Evolutionary conservation across 2,888 invertebrate genomes (phyloP).

Genomic region (Gisinianus flammeolus): DNA sequence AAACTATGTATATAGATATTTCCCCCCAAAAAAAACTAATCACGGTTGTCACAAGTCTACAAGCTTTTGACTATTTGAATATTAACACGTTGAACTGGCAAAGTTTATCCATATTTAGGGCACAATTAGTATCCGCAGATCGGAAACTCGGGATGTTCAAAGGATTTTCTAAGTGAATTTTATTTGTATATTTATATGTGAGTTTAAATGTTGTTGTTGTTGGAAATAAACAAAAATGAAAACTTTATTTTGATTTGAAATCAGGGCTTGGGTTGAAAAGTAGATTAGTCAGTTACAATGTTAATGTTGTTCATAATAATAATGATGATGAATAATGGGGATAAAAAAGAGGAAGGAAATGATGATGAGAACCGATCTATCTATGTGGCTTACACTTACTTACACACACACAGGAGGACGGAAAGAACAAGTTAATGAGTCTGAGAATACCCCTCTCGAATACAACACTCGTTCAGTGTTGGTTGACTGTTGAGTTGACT

Average conservation of each 20-base stretch:
- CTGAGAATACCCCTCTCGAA: conserved; percentile 37
- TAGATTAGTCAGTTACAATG: conserved; percentile 35
- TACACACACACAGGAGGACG: background rate
- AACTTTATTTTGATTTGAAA: background rate
- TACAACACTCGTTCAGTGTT: background rate
- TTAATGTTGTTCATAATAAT: background rate
- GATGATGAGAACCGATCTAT: conserved; percentile 12
- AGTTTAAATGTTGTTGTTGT: background rate
- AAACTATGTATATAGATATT: too few species aligned
- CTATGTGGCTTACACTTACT: too few species aligned
- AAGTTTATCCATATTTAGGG: too few species aligned
- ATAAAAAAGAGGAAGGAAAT: conserved; percentile 24
- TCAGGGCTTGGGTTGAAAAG: background rate
- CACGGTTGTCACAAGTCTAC: background rate
- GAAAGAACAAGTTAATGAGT: conserved; percentile 11
- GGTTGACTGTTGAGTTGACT: background rate
- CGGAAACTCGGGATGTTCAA: too few species aligned
- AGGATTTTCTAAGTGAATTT: background rate
- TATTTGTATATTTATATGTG: background rate
- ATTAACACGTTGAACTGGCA: too few species aligned
- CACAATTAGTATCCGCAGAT: too few species aligned
- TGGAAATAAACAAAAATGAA: background rate
- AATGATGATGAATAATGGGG: background rate
- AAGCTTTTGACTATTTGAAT: background rate
- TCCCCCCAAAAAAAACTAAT: too few species aligned